Evolutionary conservation across 2,888 invertebrate genomes (phyloP).

Genomic region (Cenopis cana): DNA sequence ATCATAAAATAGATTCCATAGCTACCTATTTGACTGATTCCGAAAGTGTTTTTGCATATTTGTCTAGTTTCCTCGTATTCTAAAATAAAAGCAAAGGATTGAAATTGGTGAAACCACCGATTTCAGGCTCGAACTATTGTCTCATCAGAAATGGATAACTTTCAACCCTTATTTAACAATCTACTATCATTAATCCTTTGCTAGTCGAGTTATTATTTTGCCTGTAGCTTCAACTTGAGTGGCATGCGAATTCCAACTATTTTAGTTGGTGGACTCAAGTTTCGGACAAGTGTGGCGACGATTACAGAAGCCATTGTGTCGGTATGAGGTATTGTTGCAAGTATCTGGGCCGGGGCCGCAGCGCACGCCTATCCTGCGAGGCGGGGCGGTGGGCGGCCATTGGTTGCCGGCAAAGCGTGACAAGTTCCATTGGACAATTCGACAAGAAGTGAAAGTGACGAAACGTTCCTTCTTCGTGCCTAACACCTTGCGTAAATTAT

Average conservation of each 20-base stretch:
- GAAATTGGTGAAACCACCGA: too few species aligned
- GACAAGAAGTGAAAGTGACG: slow-evolving; percentile 78
- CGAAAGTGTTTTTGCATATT: too few species aligned
- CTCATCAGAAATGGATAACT: too few species aligned
- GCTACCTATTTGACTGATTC: too few species aligned
- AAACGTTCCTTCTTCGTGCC: slow-evolving; percentile 64
- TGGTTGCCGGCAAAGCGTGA: slow-evolving; percentile 81
- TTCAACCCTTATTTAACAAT: too few species aligned
- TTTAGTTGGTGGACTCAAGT: background rate
- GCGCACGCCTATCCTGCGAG: slow-evolving; percentile 76
- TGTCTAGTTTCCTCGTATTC: too few species aligned
- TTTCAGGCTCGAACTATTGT: too few species aligned
- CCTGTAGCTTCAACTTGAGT: too few species aligned
- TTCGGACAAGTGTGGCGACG: slow-evolving; percentile 38
- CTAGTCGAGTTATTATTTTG: too few species aligned
- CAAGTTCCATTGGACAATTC: slow-evolving; percentile 81
- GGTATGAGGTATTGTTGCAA: slow-evolving; percentile 57
- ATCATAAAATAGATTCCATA: too few species aligned
- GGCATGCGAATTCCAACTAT: background rate
- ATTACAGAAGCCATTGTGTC: slow-evolving; percentile 43
- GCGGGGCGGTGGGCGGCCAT: slow-evolving; percentile 79
- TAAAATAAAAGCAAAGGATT: too few species aligned
- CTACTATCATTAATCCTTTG: too few species aligned
- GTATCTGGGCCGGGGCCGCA: slow-evolving; percentile 64
- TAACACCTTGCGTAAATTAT: slow-evolving; percentile 69